phyloP scores from a whole-genome alignment of 1,140 invertebrate genomes.

The Drosophila kohkoa region DNA sequence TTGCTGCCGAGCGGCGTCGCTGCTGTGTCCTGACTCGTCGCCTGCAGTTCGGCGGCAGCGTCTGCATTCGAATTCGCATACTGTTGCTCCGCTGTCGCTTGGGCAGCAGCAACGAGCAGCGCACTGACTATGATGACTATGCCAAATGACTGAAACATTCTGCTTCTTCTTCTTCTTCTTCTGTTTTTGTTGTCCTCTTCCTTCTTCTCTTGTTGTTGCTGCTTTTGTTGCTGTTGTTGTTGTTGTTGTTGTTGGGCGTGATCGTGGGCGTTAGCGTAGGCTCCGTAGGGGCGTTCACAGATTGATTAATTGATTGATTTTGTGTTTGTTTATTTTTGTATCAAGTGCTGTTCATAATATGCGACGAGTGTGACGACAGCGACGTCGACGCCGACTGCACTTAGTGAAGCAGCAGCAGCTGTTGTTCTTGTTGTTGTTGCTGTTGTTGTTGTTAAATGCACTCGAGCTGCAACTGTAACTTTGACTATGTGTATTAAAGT shows the following conservation, averaged over 20 bases:
- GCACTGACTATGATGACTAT: slow-evolving; percentile 35
- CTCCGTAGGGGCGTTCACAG: slow-evolving; percentile 55
- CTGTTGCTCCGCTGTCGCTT: slow-evolving; percentile 11
- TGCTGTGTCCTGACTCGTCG: slow-evolving; percentile 5
- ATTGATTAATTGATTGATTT: slow-evolving; percentile 83
- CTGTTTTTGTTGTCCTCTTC: background rate
- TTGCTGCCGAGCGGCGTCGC: slow-evolving; percentile 52
- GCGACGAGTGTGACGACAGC: slow-evolving; percentile 44
- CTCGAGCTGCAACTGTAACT: slow-evolving; percentile 15
- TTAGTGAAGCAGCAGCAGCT: slow-evolving; percentile 46
- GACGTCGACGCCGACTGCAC: slow-evolving; percentile 52
- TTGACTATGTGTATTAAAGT: background rate
- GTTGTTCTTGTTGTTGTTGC: slow-evolving; percentile 22
- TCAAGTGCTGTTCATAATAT: slow-evolving; percentile 67
- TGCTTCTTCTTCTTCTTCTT: slow-evolving; percentile 15
- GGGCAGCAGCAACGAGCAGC: slow-evolving; percentile 37
- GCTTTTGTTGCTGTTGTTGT: slow-evolving; percentile 9
- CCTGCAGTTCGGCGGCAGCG: slow-evolving; percentile 32
- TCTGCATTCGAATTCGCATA: slow-evolving; percentile 20
- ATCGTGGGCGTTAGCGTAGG: slow-evolving; percentile 45
- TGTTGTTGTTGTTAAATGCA: slow-evolving; percentile 22
- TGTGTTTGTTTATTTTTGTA: slow-evolving; percentile 83
- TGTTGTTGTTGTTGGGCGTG: slow-evolving; percentile 18
- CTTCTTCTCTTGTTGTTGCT: slow-evolving; percentile 19
- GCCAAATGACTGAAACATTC: slow-evolving; percentile 71